A percentile compares a stretch with the other conserved stretches of the same genome.
These are phyloP conservation scores for Indri indri DNA, from an alignment of 2,113 vertebrate species.

Conservation along the genomic window DNA sequence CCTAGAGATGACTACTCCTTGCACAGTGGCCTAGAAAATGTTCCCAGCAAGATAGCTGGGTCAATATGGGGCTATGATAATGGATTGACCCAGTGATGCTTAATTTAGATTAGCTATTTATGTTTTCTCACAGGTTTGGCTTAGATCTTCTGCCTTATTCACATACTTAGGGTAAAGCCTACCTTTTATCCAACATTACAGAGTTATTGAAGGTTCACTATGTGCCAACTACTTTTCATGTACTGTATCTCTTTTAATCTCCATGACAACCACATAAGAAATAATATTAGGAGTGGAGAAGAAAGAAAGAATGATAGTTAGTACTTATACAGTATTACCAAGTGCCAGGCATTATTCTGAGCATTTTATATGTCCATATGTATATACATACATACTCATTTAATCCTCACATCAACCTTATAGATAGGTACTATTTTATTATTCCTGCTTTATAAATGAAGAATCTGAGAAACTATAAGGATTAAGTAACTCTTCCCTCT, in stretches of 20 bases:
- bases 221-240: not conserved
- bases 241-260: not conserved
- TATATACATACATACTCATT: not conserved
- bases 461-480: not conserved
- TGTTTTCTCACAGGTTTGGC: not conserved
- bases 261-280: not conserved
- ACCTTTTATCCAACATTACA: not conserved
- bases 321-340: not conserved
- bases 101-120: not conserved
- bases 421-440: not conserved
- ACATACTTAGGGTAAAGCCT: not conserved
- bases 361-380: not conserved
- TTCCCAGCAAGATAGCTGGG: not conserved
- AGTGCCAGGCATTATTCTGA: not conserved
- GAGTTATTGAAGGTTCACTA: not conserved
- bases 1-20: not conserved
- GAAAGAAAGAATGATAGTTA: not conserved
- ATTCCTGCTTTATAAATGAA: not conserved
- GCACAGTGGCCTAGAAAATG: not conserved
- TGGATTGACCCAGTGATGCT: not conserved
- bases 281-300: not conserved
- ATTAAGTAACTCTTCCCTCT: not conserved
- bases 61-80: not conserved
- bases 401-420: not conserved
- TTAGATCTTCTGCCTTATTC: constrained; percentile 1